Evolutionary conservation across 2,888 invertebrate species (phyloP).

Genomic region (Drosophila fungiperda): DNA sequence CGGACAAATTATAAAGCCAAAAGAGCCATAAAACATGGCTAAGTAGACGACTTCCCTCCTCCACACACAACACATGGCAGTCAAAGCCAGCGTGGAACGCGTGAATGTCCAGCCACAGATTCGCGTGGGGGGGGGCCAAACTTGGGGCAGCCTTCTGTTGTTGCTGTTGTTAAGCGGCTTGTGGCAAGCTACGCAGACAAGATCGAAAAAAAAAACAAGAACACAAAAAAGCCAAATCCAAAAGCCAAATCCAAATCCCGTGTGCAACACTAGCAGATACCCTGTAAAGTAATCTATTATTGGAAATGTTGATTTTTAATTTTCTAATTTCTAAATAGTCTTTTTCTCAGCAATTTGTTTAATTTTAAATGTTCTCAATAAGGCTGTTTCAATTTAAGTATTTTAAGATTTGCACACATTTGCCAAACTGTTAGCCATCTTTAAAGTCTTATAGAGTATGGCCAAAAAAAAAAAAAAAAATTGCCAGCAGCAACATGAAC

Average conservation of each 20-base stretch:
- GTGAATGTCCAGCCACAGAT: slow-evolving; percentile 40
- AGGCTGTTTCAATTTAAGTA: background rate
- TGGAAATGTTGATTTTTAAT: background rate
- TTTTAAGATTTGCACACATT: background rate
- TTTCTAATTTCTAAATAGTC: background rate
- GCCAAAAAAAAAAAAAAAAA: slow-evolving; percentile 7
- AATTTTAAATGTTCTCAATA: background rate
- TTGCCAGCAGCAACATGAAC: background rate
- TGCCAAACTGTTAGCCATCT: background rate
- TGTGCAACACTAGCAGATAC: background rate
- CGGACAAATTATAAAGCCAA: slow-evolving; percentile 66
- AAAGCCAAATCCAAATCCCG: background rate
- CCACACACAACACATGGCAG: slow-evolving; percentile 1
- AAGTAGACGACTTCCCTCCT: slow-evolving; percentile 49
- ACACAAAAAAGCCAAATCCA: slow-evolving; percentile 1
- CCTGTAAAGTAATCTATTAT: background rate
- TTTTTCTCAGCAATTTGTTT: background rate
- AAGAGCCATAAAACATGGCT: slow-evolving; percentile 65
- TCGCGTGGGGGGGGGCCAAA: slow-evolving; percentile 39
- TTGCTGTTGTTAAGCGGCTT: slow-evolving; percentile 58
- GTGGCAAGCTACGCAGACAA: slow-evolving; percentile 53
- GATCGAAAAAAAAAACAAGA: slow-evolving; percentile 46
- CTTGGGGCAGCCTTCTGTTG: slow-evolving; percentile 11
- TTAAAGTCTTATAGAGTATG: slow-evolving; percentile 3
- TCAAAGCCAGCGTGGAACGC: slow-evolving; percentile 24